These are phyloP conservation scores for Drosophila robusta DNA, from an alignment of 2,888 invertebrate species.

Conservation along the genomic window DNA sequence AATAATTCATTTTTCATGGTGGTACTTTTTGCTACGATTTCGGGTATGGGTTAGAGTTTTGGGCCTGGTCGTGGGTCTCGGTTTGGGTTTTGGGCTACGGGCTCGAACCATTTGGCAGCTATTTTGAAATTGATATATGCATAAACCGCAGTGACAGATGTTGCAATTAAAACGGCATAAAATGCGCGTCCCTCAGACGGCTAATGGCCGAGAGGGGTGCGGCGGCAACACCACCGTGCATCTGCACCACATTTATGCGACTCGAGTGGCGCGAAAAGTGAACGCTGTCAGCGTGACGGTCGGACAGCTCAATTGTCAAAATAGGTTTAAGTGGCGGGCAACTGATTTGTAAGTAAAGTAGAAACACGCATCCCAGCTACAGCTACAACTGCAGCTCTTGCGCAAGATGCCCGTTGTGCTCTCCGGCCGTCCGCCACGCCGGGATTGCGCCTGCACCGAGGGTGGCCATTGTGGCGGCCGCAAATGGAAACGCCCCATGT, in stretches of 20 bases:
- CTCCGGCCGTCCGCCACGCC: too few species aligned
- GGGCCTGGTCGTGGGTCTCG: conserved; percentile 7
- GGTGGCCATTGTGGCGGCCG: conserved; percentile 72
- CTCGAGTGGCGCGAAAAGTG: conserved; percentile 61
- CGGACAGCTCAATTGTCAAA: conserved; percentile 84
- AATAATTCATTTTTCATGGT: conserved; percentile 77
- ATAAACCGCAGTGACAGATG: conserved; percentile 84
- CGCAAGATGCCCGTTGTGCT: conserved; percentile 33
- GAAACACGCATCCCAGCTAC: not conserved
- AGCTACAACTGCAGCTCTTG: conserved; percentile 7
- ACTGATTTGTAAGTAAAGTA: conserved; percentile 70
- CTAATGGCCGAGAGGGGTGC: conserved; percentile 53
- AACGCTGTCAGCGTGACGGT: conserved; percentile 72
- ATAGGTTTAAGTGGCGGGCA: conserved; percentile 77
- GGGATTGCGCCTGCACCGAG: conserved; percentile 48
- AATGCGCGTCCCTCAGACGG: conserved; percentile 61
- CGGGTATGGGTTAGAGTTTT: not conserved
- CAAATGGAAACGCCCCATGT: conserved; percentile 81
- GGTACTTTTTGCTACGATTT: conserved; percentile 27
- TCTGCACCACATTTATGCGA: conserved; percentile 30
- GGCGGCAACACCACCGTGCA: conserved; percentile 18
- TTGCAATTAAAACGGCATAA: conserved; percentile 84
- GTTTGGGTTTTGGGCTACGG: conserved; percentile 23
- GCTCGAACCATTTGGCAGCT: conserved; percentile 65
- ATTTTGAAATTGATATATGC: conserved; percentile 82